Percentiles rank a stretch among this genome's conserved stretches.
Evolutionary conservation across 2,888 invertebrate genomes (phyloP).

Genomic region (Chrysolina haemoptera): DNA sequence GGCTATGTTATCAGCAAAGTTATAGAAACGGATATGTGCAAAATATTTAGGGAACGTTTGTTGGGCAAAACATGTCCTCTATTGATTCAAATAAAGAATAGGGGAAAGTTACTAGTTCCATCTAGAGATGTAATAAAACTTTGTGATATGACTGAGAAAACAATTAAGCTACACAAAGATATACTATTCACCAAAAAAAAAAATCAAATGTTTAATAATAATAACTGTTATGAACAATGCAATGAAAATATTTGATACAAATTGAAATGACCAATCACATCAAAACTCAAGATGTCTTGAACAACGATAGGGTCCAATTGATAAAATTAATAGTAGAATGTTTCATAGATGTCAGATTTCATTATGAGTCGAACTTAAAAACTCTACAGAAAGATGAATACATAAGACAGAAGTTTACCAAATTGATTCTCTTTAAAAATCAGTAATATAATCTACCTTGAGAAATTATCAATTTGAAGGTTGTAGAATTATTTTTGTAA

Average conservation of each 20-base stretch:
- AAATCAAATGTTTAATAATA: neutral
- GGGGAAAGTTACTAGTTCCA: neutral
- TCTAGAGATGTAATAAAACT: neutral
- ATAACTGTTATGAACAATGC: neutral
- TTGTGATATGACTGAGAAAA: neutral
- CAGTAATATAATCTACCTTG: neutral
- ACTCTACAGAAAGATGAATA: constrained; percentile 4
- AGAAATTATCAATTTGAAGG: too few species aligned
- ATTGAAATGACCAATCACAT: neutral
- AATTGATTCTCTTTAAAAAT: neutral
- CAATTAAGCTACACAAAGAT: neutral
- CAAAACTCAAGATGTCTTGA: constrained; percentile 2
- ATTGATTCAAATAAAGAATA: neutral
- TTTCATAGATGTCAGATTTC: constrained; percentile 1
- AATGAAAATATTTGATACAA: neutral
- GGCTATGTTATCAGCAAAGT: constrained; percentile 7
- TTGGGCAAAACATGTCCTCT: neutral
- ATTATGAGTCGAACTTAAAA: neutral
- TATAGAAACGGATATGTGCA: neutral
- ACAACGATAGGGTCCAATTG: constrained; percentile 10
- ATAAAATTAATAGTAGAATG: constrained; percentile 10
- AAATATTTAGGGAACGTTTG: neutral
- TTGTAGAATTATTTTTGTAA: too few species aligned
- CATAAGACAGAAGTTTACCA: neutral
- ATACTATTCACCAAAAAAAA: neutral